Percentiles rank a stretch among this genome's conserved stretches.
phyloP scores from a whole-genome alignment of 2,113 vertebrate species.

The Neolamprologus brichardi region DNA sequence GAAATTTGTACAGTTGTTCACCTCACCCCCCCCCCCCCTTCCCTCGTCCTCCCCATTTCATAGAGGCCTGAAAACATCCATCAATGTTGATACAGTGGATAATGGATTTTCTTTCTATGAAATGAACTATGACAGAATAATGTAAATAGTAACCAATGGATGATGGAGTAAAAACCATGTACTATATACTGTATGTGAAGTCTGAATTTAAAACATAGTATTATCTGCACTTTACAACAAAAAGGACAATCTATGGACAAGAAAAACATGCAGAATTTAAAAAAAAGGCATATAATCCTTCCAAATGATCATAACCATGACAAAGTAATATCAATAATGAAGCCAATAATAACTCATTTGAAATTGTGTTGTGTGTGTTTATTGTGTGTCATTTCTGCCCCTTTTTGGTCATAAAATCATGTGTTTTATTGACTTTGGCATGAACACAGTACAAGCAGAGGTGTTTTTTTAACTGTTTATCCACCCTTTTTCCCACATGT shows the following conservation, averaged over 20 bases:
- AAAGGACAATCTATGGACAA: slow-evolving; percentile 69
- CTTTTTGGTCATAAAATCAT: background rate
- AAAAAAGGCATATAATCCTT: slow-evolving; percentile 58
- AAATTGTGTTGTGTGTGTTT: slow-evolving; percentile 49
- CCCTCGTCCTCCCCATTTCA: background rate
- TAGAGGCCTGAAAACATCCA: slow-evolving; percentile 57
- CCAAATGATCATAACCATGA: slow-evolving; percentile 66
- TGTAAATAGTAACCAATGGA: slow-evolving; percentile 57
- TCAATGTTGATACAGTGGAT: slow-evolving; percentile 48
- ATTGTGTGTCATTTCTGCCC: slow-evolving; percentile 14
- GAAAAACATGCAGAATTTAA: slow-evolving; percentile 15
- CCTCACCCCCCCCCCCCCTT: background rate
- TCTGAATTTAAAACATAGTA: slow-evolving; percentile 61
- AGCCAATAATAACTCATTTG: slow-evolving; percentile 64
- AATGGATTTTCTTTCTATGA: slow-evolving; percentile 67
- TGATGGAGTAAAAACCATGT: slow-evolving; percentile 39
- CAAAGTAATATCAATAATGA: slow-evolving; percentile 67
- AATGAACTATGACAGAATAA: slow-evolving; percentile 61
- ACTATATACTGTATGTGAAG: slow-evolving; percentile 60
- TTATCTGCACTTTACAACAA: slow-evolving; percentile 75
- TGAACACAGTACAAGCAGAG: background rate
- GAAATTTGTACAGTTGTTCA: slow-evolving; percentile 39
- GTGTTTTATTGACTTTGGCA: background rate
- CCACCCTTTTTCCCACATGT: background rate
- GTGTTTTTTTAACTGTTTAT: background rate